These are phyloP conservation scores for Muschampia plurimacula DNA, from an alignment of 2,888 invertebrate genomes.

Conservation along the genomic window DNA sequence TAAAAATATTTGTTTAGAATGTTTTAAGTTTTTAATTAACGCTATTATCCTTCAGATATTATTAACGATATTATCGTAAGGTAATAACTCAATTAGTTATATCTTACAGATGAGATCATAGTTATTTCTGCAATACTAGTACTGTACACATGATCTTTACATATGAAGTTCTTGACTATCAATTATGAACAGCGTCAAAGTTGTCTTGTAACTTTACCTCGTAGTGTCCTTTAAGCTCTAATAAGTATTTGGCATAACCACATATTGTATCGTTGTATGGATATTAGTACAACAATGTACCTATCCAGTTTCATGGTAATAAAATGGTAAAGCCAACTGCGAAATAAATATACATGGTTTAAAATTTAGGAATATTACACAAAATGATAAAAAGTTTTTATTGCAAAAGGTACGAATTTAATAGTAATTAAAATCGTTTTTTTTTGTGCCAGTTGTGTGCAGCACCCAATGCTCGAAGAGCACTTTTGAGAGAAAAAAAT, in stretches of 20 bases:
- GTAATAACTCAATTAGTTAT: background rate
- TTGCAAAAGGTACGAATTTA: too few species aligned
- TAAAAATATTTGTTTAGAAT: too few species aligned
- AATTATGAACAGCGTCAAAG: constrained; percentile 3
- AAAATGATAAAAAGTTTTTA: too few species aligned
- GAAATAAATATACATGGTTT: background rate
- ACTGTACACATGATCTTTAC: background rate
- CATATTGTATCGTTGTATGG: background rate
- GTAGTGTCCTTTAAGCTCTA: constrained; percentile 25
- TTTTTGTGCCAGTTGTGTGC: too few species aligned
- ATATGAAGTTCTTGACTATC: background rate
- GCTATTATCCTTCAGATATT: too few species aligned
- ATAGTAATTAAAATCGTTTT: too few species aligned
- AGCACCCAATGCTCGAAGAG: too few species aligned
- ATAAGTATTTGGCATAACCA: constrained; percentile 23
- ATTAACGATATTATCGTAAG: too few species aligned
- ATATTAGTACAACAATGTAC: background rate
- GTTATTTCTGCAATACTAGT: background rate
- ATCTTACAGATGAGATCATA: constrained; percentile 16
- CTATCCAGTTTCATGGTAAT: constrained; percentile 20
- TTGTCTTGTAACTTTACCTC: background rate
- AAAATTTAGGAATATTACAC: too few species aligned
- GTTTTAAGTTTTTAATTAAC: too few species aligned
- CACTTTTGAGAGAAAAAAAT: too few species aligned
- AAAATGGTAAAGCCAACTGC: background rate